A percentile compares a stretch with the other conserved stretches of the same genome.
Conservation (phyloP, 2,888 invertebrate species). For the Diaperis boleti region DNA sequence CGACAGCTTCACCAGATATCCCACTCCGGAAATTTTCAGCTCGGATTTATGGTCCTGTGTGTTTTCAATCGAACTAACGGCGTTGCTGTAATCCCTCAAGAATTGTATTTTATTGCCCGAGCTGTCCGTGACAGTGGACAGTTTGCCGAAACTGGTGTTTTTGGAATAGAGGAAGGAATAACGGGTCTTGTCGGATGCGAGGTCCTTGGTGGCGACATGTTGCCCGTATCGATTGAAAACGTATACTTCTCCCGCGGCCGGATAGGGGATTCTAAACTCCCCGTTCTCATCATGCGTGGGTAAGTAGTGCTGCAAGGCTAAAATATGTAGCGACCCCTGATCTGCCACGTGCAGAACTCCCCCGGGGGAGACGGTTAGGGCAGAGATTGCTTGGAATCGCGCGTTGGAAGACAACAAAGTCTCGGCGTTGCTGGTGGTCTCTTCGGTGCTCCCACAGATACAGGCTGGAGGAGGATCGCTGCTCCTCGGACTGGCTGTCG, state of each 20-base stretch:
- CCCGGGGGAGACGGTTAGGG: constrained; percentile 93
- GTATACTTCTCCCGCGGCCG: constrained; percentile 93
- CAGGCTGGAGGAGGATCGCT: constrained; percentile 61
- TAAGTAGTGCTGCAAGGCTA: constrained; percentile 87
- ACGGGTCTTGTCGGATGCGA: constrained; percentile 93
- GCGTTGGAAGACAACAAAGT: constrained; percentile 91
- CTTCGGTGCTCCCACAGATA: constrained; percentile 63
- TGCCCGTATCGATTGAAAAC: constrained; percentile 94
- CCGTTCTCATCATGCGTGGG: constrained; percentile 90
- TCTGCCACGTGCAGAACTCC: constrained; percentile 97
- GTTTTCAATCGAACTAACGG: constrained; percentile 94
- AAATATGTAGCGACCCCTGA: constrained; percentile 88
- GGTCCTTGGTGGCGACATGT: constrained; percentile 93
- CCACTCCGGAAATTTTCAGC: constrained; percentile 92
- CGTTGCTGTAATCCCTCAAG: constrained; percentile 90
- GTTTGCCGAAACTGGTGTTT: constrained; percentile 93
- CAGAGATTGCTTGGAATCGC: constrained; percentile 84
- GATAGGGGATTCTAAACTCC: constrained; percentile 93
- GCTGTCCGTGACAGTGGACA: constrained; percentile 93
- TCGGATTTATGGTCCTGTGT: constrained; percentile 94
- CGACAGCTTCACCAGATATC: constrained; percentile 87
- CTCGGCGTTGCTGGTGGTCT: constrained; percentile 83
- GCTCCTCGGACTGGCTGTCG: constrained; percentile 67
- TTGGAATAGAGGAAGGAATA: constrained; percentile 98
- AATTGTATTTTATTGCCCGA: constrained; percentile 94